Base-by-base conservation (phyloP, 2,888 invertebrate genomes). In the Sarcophaga variegata region DNA sequence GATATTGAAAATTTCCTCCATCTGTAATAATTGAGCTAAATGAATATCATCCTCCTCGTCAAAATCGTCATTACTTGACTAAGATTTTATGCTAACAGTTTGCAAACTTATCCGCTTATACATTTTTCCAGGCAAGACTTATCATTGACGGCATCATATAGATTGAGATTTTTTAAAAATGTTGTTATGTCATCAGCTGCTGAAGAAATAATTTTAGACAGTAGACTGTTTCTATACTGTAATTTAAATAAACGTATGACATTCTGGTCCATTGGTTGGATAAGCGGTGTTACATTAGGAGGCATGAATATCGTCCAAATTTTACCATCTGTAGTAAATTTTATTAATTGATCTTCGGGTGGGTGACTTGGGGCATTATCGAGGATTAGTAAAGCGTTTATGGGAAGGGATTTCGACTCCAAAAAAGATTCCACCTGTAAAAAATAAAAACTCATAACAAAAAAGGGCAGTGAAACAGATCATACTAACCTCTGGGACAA, bases 271-370 rank as follows among this genome's bases (percentile, higher is more conserved):
- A 81, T 81, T 72, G 66, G 27, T 27, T 27, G 27, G 27, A 27
- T 27, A 27, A 27, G 27, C 27, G 27, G 27, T 27, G 27, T 27
- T 54, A 70, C 78, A 60, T 76, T 76, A 25, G 64, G 66, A 6
- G 70, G 70, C 49, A 76, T 64, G 49, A 64, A 76, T 54, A 76
- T 69, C 69, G 54, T 45, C 66, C 72, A 80, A 54, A 80, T 80
- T 80, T 72, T 71, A 10, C 37, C 72, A 80, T 37, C 60, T 8
- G 20, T 49, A 45, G 66, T 71, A 71, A 45, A 63, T 10, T 77
- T 49, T 63, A 64, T 27, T 63, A 79, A 14, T 71, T 79, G 49
- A 37, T 79, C 79, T 63, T 70, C 79, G 22, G 78, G 78, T 17
- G 69, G 67, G 60, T 78, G 69, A 22, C 17, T 62, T 4, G 78